Conservation (phyloP, 2,888 invertebrate species). For the Osmoderma eremita region DNA sequence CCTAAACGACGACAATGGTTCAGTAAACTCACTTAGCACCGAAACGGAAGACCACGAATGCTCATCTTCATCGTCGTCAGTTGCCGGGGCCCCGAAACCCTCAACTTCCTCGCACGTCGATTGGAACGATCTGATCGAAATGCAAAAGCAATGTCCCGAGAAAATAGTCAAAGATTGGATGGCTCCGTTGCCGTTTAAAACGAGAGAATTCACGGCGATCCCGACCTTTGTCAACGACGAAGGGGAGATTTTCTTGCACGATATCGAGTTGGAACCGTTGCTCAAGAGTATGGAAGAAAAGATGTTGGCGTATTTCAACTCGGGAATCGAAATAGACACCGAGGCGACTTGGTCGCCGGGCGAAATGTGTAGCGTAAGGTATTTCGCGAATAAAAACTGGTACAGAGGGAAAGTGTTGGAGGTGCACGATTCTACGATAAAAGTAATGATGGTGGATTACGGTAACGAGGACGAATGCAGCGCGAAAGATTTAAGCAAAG, state of each 20-base stretch:
- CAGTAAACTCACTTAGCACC: slow-evolving; percentile 9
- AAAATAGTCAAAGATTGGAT: slow-evolving; percentile 68
- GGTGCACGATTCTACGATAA: slow-evolving; percentile 54
- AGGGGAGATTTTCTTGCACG: slow-evolving; percentile 63
- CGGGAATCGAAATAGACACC: slow-evolving; percentile 63
- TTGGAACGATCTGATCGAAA: slow-evolving; percentile 40
- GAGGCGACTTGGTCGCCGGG: slow-evolving; percentile 67
- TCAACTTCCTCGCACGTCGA: slow-evolving; percentile 22
- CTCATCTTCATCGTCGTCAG: slow-evolving; percentile 18
- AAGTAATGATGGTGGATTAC: slow-evolving; percentile 76
- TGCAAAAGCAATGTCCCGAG: slow-evolving; percentile 27
- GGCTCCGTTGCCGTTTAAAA: slow-evolving; percentile 66
- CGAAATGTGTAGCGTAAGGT: slow-evolving; percentile 76
- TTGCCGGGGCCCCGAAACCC: slow-evolving; percentile 17
- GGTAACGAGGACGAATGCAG: slow-evolving; percentile 79
- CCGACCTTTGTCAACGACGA: slow-evolving; percentile 72
- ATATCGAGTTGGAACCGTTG: slow-evolving; percentile 50
- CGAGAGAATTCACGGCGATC: slow-evolving; percentile 68
- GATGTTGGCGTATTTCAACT: slow-evolving; percentile 55
- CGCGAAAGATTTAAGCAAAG: slow-evolving; percentile 69
- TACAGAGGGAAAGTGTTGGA: slow-evolving; percentile 75
- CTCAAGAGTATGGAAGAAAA: slow-evolving; percentile 54
- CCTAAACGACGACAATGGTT: slow-evolving; percentile 1
- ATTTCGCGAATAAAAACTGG: slow-evolving; percentile 72
- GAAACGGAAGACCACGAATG: slow-evolving; percentile 29